Evolutionary conservation across 2,797 vertebrate genomes (phyloP), one percentile per base, ranked within the genome.

Genomic region (Caiman crocodilus): DNA sequence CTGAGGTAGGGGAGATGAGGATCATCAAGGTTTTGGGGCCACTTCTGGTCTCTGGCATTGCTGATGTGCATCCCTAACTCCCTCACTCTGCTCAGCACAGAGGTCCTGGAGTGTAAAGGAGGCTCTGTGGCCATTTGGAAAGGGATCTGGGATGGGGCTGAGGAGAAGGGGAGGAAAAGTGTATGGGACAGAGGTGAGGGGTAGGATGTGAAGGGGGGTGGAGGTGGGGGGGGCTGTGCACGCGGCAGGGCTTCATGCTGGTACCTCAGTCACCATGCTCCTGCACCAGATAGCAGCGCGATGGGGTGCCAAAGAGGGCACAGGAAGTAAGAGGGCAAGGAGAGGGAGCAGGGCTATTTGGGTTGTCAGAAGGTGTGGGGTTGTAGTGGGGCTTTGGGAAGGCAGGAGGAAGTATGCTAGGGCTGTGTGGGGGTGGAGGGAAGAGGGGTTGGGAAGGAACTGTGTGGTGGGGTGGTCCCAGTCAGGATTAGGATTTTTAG

Each of bases 71-170:
- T 50, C 67, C 67, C 69, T 50, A 32, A 26, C 35, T 73, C 69
- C 14, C 69, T 35, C 14, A 9, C 15, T 14, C 14, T 0, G 0
- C 18, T 79, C 50, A 23, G 57, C 12, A 4, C 15, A 50, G 12
- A 13, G 20, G 17, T 87, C 17, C 20, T 61, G 56, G 76, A 56
- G 79, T 79, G 21, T 32, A 11, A 23, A 32, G 32, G 32, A 32
- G 23, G 30, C 30, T 69, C 30, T 11, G 11, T 35, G 30, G 73
- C 50, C 7, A 9, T 26, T 12, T 10, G 18, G 32, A 12, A 32
- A 23, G 23, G 35, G 14, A 35, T 50, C 32, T 60, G 76, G 3
- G 2, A 26, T 2, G 2, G 6, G 35, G 6, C 7, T 79, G 57
- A 56, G 42, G 25, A 23, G 30, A 57, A 76, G 26, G 20, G 61